Evolutionary conservation across 2,113 vertebrate species (phyloP), one percentile per base, ranked within the genome.

Genomic region (Ceyx melanurus): DNA sequence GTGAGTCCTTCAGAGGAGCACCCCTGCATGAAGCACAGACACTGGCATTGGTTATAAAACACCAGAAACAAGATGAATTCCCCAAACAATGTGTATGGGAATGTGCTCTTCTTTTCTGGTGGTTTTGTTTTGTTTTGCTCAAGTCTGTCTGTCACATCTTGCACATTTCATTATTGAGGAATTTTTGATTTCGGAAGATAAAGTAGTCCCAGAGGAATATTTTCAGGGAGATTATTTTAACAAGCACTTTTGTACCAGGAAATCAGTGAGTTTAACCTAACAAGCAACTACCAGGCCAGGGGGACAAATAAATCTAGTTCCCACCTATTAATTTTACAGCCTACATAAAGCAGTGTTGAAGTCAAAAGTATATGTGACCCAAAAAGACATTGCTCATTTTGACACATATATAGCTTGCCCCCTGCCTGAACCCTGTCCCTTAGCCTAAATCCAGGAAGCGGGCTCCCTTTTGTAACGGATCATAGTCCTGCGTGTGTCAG

Each of bases 221-320:
- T 95, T 96, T 88, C 93, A 95, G 96, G 96, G 96, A 96, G 97
- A 98, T 98, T 96, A 95, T 97, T 97, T 97, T 97, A 98, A 97
- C 97, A 94, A 97, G 97, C 97, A 97, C 97, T 98, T 98, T 98
- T 98, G 98, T 98, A 97, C 97, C 97, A 98, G 98, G 98, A 98
- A 98, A 98, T 98, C 98, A 97, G 97, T 97, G 97, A 97, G 98
- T 98, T 98, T 98, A 98, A 98, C 98, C 98, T 98, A 98, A 98
- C 98, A 98, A 98, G 98, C 98, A 97, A 96, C 97, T 95, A 95
- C 97, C 95, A 97, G 97, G 96, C 98, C 94, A 71, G 65, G 84
- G 97, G 97, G 98, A 97, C 89, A 74, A 97, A 98, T 98, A 98
- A 98, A 98, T 98, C 97, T 98, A 97, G 88, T 98, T 98, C 98